Evolutionary conservation across 1,140 invertebrate species (phyloP).

Genomic region (Heliconius melpomene): DNA sequence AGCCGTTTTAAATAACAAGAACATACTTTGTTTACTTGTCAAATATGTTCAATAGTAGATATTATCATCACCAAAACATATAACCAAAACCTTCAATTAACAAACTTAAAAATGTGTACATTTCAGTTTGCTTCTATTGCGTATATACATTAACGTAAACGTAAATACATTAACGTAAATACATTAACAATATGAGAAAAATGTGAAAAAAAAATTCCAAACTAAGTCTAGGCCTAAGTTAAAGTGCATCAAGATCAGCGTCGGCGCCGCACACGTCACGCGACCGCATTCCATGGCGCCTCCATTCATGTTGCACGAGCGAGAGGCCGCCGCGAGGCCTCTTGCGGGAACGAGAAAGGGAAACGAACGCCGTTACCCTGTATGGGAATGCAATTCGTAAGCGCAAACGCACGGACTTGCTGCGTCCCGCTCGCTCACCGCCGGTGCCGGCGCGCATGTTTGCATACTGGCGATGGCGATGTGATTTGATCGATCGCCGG

Average conservation of each 20-base stretch:
- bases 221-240: constrained; percentile 62
- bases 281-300: constrained; percentile 78
- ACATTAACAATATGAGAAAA: background rate
- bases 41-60: background rate
- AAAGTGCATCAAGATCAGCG: constrained; percentile 72
- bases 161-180: background rate
- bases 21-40: background rate
- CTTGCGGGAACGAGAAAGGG: constrained; percentile 66
- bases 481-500: constrained; percentile 75
- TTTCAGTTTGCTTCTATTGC: background rate
- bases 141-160: too few relatives aligned
- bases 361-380: constrained; percentile 72
- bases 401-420: constrained; percentile 73
- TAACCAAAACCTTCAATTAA: background rate
- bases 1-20: background rate
- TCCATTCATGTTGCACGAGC: constrained; percentile 76
- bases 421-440: constrained; percentile 53
- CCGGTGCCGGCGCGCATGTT: constrained; percentile 60
- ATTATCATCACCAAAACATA: background rate
- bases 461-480: constrained; percentile 71
- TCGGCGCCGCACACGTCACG: constrained; percentile 75
- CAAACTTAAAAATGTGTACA: background rate
- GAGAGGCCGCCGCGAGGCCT: constrained; percentile 59
- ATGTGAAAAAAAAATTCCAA: constrained; percentile 3
- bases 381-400: constrained; percentile 79